Evolutionary conservation across 1,140 invertebrate species (phyloP).

Genomic region (Camponotus vicinus): DNA sequence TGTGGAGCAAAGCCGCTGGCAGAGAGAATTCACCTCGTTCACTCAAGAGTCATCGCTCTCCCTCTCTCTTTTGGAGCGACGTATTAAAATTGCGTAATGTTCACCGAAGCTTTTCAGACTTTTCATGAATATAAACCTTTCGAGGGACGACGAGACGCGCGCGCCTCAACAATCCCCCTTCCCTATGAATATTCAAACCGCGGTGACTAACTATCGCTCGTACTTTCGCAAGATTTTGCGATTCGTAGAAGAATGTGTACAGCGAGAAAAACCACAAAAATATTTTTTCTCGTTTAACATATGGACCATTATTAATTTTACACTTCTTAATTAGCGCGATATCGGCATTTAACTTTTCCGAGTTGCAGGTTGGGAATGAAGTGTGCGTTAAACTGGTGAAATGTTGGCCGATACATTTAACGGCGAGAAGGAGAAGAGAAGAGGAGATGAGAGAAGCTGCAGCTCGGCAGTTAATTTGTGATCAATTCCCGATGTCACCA

Average conservation of each 20-base stretch:
- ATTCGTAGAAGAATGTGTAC: background rate
- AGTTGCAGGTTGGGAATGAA: background rate
- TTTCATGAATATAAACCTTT: constrained; percentile 73
- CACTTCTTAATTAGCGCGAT: background rate
- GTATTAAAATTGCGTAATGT: constrained; percentile 62
- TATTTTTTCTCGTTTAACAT: constrained; percentile 29
- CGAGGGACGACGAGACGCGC: background rate
- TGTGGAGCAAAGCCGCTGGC: constrained; percentile 5
- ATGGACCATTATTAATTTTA: constrained; percentile 29
- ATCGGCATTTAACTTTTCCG: background rate
- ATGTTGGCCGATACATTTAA: background rate
- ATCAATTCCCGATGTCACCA: constrained; percentile 14
- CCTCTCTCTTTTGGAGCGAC: background rate
- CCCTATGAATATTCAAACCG: constrained; percentile 69
- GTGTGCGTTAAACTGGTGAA: constrained; percentile 13
- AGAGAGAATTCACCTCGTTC: constrained; percentile 17
- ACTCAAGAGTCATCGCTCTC: background rate
- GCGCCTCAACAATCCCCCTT: constrained; percentile 10
- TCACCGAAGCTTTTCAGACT: constrained; percentile 62
- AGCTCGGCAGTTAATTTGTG: constrained; percentile 46
- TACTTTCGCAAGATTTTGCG: constrained; percentile 32
- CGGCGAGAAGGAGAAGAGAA: background rate
- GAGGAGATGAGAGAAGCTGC: background rate
- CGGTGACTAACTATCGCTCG: constrained; percentile 47
- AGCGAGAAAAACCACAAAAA: background rate